phyloP scores from a whole-genome alignment of 2,888 invertebrate species.

The Eurytoma californica region DNA sequence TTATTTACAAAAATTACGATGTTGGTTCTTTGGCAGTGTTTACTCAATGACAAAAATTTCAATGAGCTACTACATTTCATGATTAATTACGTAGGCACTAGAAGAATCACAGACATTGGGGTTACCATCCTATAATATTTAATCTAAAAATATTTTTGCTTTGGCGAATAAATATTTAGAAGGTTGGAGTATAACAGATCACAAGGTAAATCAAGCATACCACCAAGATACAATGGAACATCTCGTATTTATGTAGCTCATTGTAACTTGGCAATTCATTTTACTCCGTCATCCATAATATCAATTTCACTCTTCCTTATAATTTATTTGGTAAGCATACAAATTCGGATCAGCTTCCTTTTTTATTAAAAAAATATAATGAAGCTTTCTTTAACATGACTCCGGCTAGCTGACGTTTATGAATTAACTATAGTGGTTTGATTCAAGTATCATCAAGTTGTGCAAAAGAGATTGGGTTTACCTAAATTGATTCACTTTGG shows the following conservation, averaged over 20 bases:
- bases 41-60: slow-evolving; percentile 45
- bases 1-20: slow-evolving; percentile 36
- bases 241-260: background rate
- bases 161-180: slow-evolving; percentile 6
- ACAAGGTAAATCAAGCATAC: background rate
- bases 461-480: too few relatives aligned
- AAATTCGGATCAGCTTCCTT: too few relatives aligned
- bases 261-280: too few relatives aligned
- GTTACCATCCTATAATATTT: slow-evolving; percentile 32
- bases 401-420: too few relatives aligned
- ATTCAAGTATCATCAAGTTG: too few relatives aligned
- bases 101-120: slow-evolving; percentile 71
- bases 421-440: too few relatives aligned
- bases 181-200: background rate
- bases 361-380: too few relatives aligned
- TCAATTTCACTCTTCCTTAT: too few relatives aligned
- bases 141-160: slow-evolving; percentile 2
- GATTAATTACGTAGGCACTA: slow-evolving; percentile 67
- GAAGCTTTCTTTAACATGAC: too few relatives aligned
- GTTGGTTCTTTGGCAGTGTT: slow-evolving; percentile 55
- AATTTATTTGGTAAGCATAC: too few relatives aligned
- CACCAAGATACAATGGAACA: background rate
- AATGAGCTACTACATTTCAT: slow-evolving; percentile 34
- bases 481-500: too few relatives aligned
- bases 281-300: too few relatives aligned